Conservation (phyloP, 2,888 invertebrate species). For the Drosophila yooni region DNA sequence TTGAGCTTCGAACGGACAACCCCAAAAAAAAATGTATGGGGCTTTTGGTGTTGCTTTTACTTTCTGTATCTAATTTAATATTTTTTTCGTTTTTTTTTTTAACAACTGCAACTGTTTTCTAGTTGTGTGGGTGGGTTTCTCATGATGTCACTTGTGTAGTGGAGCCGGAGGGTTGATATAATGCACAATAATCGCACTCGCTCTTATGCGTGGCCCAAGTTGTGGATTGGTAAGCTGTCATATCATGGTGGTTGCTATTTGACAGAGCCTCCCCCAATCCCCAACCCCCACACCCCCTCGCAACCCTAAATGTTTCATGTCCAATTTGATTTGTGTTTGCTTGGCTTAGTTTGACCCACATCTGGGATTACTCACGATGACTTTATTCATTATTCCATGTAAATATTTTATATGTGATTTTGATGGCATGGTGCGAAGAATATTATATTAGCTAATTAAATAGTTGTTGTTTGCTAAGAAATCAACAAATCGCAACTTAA, state of each 20-base stretch:
- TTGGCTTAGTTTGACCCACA: slow-evolving; percentile 61
- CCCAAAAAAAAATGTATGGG: slow-evolving; percentile 54
- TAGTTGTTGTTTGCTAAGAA: slow-evolving; percentile 1
- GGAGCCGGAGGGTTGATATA: slow-evolving; percentile 65
- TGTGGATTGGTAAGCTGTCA: slow-evolving; percentile 24
- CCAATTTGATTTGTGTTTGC: slow-evolving; percentile 56
- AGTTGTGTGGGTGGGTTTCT: slow-evolving; percentile 47
- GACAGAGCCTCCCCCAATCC: neutral
- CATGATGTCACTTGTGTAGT: slow-evolving; percentile 67
- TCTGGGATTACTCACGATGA: slow-evolving; percentile 10
- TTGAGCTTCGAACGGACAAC: slow-evolving; percentile 52
- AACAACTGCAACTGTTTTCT: slow-evolving; percentile 74
- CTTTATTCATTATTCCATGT: slow-evolving; percentile 4
- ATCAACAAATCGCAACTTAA: neutral
- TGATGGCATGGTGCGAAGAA: neutral
- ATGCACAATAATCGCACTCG: slow-evolving; percentile 64
- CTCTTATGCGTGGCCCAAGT: slow-evolving; percentile 58
- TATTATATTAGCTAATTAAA: slow-evolving; percentile 3
- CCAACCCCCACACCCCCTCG: too few species aligned
- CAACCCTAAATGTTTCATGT: slow-evolving; percentile 8
- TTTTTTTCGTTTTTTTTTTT: slow-evolving; percentile 18
- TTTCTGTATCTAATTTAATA: slow-evolving; percentile 70
- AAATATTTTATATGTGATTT: slow-evolving; percentile 1
- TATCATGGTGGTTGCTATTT: slow-evolving; percentile 45
- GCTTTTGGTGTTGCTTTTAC: slow-evolving; percentile 63